These are phyloP conservation scores for Pelochelys cantorii DNA, from an alignment of 2,797 vertebrate genomes.

Conservation along the genomic window DNA sequence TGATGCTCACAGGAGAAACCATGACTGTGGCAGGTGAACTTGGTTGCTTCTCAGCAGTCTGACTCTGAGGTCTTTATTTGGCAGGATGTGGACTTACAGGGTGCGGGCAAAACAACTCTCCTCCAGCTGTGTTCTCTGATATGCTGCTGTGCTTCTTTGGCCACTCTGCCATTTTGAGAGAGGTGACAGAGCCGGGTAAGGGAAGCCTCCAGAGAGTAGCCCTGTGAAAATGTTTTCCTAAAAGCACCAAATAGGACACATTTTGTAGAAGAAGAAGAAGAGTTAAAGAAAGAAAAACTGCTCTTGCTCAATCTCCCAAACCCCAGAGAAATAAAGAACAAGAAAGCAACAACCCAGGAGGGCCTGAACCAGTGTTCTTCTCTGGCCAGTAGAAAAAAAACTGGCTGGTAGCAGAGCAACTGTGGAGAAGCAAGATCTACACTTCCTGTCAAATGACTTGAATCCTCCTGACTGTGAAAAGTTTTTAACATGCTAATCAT, in stretches of 20 bases:
- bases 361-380: neutral
- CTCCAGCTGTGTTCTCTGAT: neutral
- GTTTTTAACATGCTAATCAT: neutral
- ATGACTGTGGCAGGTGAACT: constrained; percentile 11
- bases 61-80: neutral
- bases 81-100: constrained; percentile 21
- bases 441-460: constrained; percentile 25
- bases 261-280: neutral
- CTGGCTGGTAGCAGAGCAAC: constrained; percentile 21
- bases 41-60: neutral
- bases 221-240: neutral
- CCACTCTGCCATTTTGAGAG: accelerated
- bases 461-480: neutral
- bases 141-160: neutral
- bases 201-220: neutral
- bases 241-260: neutral
- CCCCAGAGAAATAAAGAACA: neutral
- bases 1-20: neutral
- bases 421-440: constrained; percentile 36
- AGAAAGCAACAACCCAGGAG: neutral
- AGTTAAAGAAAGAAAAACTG: neutral
- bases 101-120: constrained; percentile 28
- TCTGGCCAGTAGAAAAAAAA: neutral
- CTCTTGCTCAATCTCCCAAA: neutral
- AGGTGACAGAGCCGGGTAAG: neutral